phyloP scores from a whole-genome alignment of 2,888 invertebrate genomes.

The Scrobipalpa atriplicella region DNA sequence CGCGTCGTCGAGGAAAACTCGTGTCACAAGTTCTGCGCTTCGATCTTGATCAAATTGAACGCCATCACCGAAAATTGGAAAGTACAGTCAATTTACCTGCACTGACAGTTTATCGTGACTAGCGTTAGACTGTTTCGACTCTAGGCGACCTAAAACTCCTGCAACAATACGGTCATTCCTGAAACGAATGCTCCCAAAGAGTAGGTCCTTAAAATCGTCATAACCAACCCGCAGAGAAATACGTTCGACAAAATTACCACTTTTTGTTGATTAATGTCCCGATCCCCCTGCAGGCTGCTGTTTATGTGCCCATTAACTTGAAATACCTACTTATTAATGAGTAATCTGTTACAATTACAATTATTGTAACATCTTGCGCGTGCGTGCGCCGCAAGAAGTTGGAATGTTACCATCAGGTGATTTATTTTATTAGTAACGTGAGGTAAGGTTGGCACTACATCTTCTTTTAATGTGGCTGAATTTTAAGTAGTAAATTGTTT shows the following conservation, averaged over 20 bases:
- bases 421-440: slow-evolving; percentile 10
- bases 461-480: no score
- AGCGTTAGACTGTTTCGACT: no score
- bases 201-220: slow-evolving; percentile 57
- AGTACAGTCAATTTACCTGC: no score
- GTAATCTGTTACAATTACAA: slow-evolving; percentile 74
- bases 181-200: slow-evolving; percentile 56
- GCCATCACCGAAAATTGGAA: no score
- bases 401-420: slow-evolving; percentile 25
- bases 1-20: no score
- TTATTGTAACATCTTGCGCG: slow-evolving; percentile 58
- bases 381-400: slow-evolving; percentile 39
- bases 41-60: no score
- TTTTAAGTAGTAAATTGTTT: no score
- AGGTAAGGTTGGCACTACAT: neutral
- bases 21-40: no score
- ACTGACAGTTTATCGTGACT: no score
- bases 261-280: slow-evolving; percentile 77
- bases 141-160: neutral
- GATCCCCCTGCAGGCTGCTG: slow-evolving; percentile 64
- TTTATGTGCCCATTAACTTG: slow-evolving; percentile 78
- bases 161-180: slow-evolving; percentile 40
- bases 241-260: slow-evolving; percentile 73
- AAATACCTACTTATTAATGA: slow-evolving; percentile 78
- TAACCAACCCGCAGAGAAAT: slow-evolving; percentile 63